Base-by-base conservation (phyloP, 92 coral and sea anemone species). In the Umimayanthus chanpuru region DNA sequence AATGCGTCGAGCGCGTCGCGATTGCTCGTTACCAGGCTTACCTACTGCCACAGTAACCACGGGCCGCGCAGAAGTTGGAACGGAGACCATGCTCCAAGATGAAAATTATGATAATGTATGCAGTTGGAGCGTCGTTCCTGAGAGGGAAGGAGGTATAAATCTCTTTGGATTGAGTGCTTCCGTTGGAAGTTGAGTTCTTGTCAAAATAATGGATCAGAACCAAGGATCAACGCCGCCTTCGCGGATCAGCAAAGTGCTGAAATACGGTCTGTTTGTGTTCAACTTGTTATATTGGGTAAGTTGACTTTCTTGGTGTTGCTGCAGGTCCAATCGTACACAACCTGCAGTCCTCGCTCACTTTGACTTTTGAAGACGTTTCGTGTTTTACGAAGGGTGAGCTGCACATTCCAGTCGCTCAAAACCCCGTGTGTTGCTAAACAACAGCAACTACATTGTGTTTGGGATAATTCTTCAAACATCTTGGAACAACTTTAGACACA, bases 271-370 rank as follows among this genome's bases (percentile, higher is more conserved):
- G 40, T 97, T 97, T 77, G 96, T 80, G 32, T 97, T 97, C 81
- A 97, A 96, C 76, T 93, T 97, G 10, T 88, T 97, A 18, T 97
- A 94, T 88, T 97, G 99, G 99, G 99, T 97, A 92, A 94, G 99
- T 94, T 14, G 32, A 7, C 36, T 36, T 55, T 66, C 32, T n/a
- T 58, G 41, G 40, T 78, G 26, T 61, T 16, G 20, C 55, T 58
- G 58, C 40, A 21, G 32, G 44, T 77, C 7, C 80, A 23, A 49
- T 58, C 53, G 39, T 68, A 64, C 64, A 67, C 66, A 72, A 32
- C 2, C 68, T 5, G 21, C 49, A 29, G 61, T 12, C 39, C 73
- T 6, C 64, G n/a, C 29, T 4, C 43, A 68, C 81, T 43, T 12
- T 53, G 7, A 0, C 1, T 1, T 11, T 12, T 14, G 58, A 73